Base-by-base conservation (phyloP, 2,888 invertebrate genomes). In the Acleris cristana region DNA sequence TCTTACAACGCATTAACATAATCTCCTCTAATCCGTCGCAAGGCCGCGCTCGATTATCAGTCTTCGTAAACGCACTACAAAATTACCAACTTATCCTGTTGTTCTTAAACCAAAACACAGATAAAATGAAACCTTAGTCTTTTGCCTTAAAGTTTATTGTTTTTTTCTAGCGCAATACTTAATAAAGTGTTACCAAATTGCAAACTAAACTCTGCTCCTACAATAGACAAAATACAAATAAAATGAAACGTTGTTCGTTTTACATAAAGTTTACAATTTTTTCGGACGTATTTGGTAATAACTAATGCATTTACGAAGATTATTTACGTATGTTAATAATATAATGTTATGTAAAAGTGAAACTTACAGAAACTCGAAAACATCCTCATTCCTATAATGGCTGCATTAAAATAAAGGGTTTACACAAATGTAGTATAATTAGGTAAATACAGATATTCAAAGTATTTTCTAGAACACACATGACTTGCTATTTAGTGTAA, bases 321-420 rank as follows among this genome's bases (percentile, higher is more conserved):
- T 21, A 8, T 26, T n/a, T 16, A 26, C 2, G 40, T 12, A 40
- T 30, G 44, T 30, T 19, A 44, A 59, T 52, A 58, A 30, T 54
- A 18, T 18, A 30, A 54, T 54, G 53, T 44, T 62, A 54, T 45
- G 8, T 7, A 44, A 56, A 59, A 49, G 52, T 26, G 52, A 57
- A 74, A 89, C 91, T 92, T 86, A 92, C 91, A 86, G 73, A 85
- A 83, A 84, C 91, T 92, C 71, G 87, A 78, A 73, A 90, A 90
- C 91, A 92, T 92, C 79, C 88, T 75, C 67, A 82, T 76, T 82
- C 87, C 89, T 87, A 84, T 72, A 74, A 71, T 62, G 69, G 84
- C 84, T 83, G 89, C 89, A 74, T 74, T 70, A 79, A 79, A 77
- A 71, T 73, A 76, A 70, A 74, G 75, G 73, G 56, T 52, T 70